Conservation (phyloP, 2,113 vertebrate species). For the Sander lucioperca region DNA sequence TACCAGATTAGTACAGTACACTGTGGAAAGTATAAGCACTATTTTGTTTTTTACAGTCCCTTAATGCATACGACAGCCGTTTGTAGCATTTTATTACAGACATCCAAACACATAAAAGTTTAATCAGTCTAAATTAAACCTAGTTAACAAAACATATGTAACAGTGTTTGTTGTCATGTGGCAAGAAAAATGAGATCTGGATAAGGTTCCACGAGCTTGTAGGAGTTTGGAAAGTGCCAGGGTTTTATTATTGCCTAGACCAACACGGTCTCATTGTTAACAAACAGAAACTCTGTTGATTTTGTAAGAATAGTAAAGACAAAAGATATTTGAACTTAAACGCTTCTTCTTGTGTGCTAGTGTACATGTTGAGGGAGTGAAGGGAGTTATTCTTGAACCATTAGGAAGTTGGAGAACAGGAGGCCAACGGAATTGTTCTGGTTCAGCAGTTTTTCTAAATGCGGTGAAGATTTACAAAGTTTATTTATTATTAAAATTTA, state of each 20-base stretch:
- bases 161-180: background rate
- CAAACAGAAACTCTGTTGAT: conserved; percentile 13
- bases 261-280: background rate
- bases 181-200: background rate
- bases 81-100: background rate
- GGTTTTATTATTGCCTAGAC: background rate
- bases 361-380: background rate
- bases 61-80: background rate
- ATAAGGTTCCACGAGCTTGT: background rate
- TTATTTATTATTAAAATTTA: conserved; percentile 40
- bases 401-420: conserved; percentile 20
- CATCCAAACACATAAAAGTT: background rate
- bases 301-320: conserved; percentile 11
- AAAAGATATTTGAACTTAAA: background rate
- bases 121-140: background rate
- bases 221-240: background rate
- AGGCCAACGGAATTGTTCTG: conserved; percentile 61
- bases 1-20: background rate
- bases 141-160: background rate
- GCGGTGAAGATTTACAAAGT: conserved; percentile 77
- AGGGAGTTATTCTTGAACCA: conserved; percentile 40
- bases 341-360: background rate
- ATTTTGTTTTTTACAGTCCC: background rate
- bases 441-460: conserved; percentile 78
- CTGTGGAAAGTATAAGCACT: background rate